Evolutionary conservation across 1,140 invertebrate genomes (phyloP).

Genomic region (Drosophila baimaii): DNA sequence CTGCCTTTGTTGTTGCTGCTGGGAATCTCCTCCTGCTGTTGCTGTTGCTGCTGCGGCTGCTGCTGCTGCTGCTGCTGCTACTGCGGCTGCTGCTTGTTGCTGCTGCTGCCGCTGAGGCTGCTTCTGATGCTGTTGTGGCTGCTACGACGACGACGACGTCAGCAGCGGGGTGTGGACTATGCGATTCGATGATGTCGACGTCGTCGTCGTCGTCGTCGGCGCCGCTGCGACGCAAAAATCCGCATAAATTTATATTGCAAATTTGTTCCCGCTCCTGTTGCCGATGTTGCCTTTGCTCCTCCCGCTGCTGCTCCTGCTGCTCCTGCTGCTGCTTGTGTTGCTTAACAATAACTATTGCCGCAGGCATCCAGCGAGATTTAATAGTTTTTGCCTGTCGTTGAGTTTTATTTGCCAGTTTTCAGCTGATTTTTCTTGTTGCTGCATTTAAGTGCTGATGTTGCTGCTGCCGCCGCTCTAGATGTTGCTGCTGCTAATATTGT

Average conservation of each 20-base stretch:
- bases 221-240: conserved; percentile 53
- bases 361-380: conserved; percentile 72
- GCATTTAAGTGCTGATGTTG: conserved; percentile 59
- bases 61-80: conserved; percentile 7
- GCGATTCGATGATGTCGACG: conserved; percentile 35
- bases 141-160: conserved; percentile 33
- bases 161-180: conserved; percentile 50
- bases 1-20: conserved; percentile 18
- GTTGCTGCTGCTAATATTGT: conserved; percentile 7
- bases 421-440: conserved; percentile 52
- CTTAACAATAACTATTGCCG: conserved; percentile 67
- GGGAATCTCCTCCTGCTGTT: conserved; percentile 8
- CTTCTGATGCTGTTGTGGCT: conserved; percentile 17
- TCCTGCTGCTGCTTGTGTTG: conserved; percentile 47
- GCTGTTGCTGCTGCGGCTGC: conserved; percentile 14
- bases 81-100: conserved; percentile 12
- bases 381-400: conserved; percentile 55
- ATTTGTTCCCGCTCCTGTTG: conserved; percentile 41
- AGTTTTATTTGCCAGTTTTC: conserved; percentile 64
- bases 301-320: conserved; percentile 24
- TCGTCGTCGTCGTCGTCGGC: conserved; percentile 45
- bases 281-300: conserved; percentile 12
- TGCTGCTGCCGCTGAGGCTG: conserved; percentile 22
- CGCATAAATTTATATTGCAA: conserved; percentile 67
- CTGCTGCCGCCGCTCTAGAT: conserved; percentile 18